Evolutionary conservation across 2,888 invertebrate species (phyloP), one percentile per base, ranked within the genome.

Genomic region (Orthosia cruda): DNA sequence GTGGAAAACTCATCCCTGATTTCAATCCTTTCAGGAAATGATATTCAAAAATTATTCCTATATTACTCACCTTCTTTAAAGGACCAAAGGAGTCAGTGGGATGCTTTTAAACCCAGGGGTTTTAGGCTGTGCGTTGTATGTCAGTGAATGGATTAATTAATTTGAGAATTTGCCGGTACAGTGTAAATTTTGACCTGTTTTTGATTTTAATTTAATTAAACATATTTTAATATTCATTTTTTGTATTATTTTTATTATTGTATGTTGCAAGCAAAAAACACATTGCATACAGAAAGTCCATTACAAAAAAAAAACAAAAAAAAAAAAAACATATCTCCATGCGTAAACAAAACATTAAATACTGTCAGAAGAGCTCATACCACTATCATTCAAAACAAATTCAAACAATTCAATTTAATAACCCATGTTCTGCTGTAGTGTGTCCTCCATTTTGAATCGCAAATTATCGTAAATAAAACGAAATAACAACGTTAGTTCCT

Each of bases 391-490:
- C 32, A n/a, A n/a, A n/a, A n/a, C n/a, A n/a, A n/a, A n/a, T n/a
- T n/a, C n/a, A 55, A 61, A 78, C 50, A 32, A 9, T 45, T 52
- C 32, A 74, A 80, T 80, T 72, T 58, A 77, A 78, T 83, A 71
- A 57, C 55, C 62, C 71, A 55, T 54, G 69, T 57, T 59, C 52
- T 52, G 50, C 63, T 66, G 64, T 62, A 66, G 74, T 59, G 72
- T 65, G 62, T 71, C 50, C 73, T 78, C 72, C 75, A 74, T 81
- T 85, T 85, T 85, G 87, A 86, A 87, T 87, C 64, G 84, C 83
- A 84, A 86, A 85, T 83, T 86, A 71, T 81, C 79, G 72, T 84
- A 86, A 87, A 89, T 87, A 87, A 88, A 89, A 86, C 66, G 75
- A 69, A 69, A 76, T 83, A 77, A 80, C 77, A 84, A 57, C 7